These are phyloP conservation scores for Esperia sulphurella DNA, from an alignment of 2,888 invertebrate species.

Conservation along the genomic window DNA sequence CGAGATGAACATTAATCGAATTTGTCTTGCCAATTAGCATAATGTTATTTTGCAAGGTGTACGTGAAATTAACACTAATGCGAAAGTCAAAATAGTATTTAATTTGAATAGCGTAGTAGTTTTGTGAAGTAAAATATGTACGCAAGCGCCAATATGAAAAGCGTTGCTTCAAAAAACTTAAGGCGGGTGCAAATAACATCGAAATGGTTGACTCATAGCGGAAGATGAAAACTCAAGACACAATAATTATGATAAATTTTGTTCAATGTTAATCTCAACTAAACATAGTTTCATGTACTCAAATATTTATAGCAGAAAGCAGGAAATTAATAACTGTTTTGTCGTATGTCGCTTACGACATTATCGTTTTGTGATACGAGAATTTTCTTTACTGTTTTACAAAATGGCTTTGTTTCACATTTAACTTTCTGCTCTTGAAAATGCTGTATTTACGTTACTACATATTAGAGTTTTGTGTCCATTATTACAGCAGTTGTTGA, in stretches of 20 bases:
- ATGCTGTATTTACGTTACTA: no score
- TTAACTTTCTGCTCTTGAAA: no score
- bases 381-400: no score
- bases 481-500: background rate
- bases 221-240: background rate
- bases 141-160: slow-evolving; percentile 37
- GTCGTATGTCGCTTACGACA: no score
- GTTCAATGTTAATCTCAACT: background rate
- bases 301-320: no score
- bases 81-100: slow-evolving; percentile 25
- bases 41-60: slow-evolving; percentile 5
- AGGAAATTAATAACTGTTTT: no score
- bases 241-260: no score
- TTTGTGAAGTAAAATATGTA: slow-evolving; percentile 27
- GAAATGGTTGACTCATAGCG: background rate
- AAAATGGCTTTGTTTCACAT: no score
- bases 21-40: slow-evolving; percentile 18
- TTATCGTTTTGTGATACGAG: no score
- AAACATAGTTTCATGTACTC: no score
- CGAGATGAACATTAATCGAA: slow-evolving; percentile 1
- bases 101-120: slow-evolving; percentile 20
- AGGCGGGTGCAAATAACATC: slow-evolving; percentile 3
- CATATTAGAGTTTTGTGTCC: no score
- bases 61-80: slow-evolving; percentile 10
- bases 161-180: slow-evolving; percentile 27